Percentiles rank a stretch among this genome's conserved stretches.
Evolutionary conservation across 1,140 invertebrate genomes (phyloP).

Genomic region (Drosophila virilis): DNA sequence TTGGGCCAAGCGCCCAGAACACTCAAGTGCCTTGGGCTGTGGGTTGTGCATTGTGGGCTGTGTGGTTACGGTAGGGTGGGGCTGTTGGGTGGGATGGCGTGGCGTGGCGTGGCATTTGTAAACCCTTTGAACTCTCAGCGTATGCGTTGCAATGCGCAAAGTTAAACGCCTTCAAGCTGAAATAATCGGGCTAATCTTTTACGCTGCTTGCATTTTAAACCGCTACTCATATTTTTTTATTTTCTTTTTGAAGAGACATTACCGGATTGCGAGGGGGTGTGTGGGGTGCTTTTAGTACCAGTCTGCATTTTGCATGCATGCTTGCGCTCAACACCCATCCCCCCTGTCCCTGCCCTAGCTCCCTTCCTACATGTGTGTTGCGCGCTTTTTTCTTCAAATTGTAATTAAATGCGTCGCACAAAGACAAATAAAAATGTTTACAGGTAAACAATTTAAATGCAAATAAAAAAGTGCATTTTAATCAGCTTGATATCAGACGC

Average conservation of each 20-base stretch:
- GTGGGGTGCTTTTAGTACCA: background rate
- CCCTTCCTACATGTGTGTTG: constrained; percentile 26
- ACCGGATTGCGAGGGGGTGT: background rate
- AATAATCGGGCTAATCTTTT: constrained; percentile 82
- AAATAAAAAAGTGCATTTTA: constrained; percentile 47
- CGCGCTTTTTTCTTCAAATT: constrained; percentile 45
- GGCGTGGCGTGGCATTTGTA: background rate
- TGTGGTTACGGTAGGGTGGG: background rate
- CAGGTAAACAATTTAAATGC: constrained; percentile 31
- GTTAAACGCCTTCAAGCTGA: constrained; percentile 66
- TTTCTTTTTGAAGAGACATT: background rate
- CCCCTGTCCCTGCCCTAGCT: background rate
- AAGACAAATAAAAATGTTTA: constrained; percentile 46
- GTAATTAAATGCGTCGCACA: constrained; percentile 62
- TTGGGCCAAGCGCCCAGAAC: constrained; percentile 4
- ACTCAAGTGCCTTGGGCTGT: no score
- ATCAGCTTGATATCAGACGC: constrained; percentile 21
- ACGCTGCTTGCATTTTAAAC: constrained; percentile 81
- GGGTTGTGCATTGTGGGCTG: background rate
- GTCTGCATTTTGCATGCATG: constrained; percentile 66
- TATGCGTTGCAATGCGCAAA: constrained; percentile 47
- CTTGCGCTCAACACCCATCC: constrained; percentile 10
- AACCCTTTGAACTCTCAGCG: constrained; percentile 73
- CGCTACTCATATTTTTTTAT: constrained; percentile 23
- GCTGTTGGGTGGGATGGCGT: background rate